Conservation (phyloP, 2,888 invertebrate genomes). For the Stenichneumon culpator region DNA sequence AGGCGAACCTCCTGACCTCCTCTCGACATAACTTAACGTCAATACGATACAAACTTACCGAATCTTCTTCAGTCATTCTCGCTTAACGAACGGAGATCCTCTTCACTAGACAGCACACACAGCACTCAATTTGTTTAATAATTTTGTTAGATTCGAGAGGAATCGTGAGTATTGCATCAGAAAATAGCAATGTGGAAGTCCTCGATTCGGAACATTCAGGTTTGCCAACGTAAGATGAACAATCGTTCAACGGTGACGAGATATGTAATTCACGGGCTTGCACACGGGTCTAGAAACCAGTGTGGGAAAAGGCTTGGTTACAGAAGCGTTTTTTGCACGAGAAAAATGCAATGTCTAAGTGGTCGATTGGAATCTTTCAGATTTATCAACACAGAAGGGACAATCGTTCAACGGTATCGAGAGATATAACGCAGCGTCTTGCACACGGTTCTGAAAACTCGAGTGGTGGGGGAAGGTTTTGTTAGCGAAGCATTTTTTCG, state of each 20-base stretch:
- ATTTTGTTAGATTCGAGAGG: slow-evolving; percentile 44
- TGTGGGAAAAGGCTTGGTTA: neutral
- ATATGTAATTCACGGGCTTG: neutral
- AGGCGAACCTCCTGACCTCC: slow-evolving; percentile 37
- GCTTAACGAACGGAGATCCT: slow-evolving; percentile 16
- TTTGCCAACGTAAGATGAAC: slow-evolving; percentile 22
- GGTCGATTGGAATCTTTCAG: too few species aligned
- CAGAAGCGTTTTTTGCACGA: too few species aligned
- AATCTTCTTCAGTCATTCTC: slow-evolving; percentile 87
- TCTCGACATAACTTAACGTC: neutral
- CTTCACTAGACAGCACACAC: slow-evolving; percentile 50
- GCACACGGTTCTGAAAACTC: neutral
- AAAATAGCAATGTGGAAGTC: slow-evolving; percentile 67
- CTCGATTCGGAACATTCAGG: slow-evolving; percentile 56
- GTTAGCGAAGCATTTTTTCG: neutral
- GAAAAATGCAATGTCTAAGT: too few species aligned
- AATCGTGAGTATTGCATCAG: slow-evolving; percentile 65
- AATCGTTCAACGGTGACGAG: neutral
- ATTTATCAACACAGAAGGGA: neutral
- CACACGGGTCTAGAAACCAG: neutral
- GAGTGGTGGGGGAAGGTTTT: neutral
- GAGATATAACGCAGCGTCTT: neutral
- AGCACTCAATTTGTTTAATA: slow-evolving; percentile 47
- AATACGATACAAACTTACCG: slow-evolving; percentile 82
- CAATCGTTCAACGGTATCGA: too few species aligned